Base-by-base conservation (phyloP, 2,888 invertebrate species). In the Cerceris ruficornis region DNA sequence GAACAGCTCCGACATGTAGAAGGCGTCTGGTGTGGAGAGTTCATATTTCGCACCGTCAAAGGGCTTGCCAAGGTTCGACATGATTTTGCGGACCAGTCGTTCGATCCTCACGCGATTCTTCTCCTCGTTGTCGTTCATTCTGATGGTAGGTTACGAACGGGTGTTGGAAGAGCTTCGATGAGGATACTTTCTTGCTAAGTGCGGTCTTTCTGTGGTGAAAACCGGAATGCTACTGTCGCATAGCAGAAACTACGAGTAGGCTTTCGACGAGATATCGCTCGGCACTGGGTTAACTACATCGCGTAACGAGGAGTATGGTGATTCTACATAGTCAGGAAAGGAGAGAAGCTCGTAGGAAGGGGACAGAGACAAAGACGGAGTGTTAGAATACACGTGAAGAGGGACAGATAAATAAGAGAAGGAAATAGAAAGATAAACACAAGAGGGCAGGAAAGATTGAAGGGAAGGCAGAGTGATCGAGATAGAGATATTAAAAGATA, bases 1-100 rank as follows among this genome's bases (percentile, higher is more conserved):
- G 43, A 75, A 82, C 5, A 87, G 76, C 17, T 43, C 55, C 4
- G 89, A 89, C 2, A 88, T 0, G 62, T 69, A 90, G 55, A 80
- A 76, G 39, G 82, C 62, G 11, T 86, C 80, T 4, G 86, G 85
- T 7, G 62, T 13, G 6, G 81, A 65, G 4, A 89, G 55, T 0
- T 77, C 69, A 73, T 75, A 87, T 11, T 67, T 64, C 0, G 73
- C 69, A 17, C 82, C 60, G 0, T 75, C 14, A n/a, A 42, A 52
- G 7, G 73, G 14, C n/a, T 70, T 71, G 5, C 72, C 78, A 0
- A 87, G 69, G 0, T 43, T 58, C 6, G 64, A 14, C 0, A 41
- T 13, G 14, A 89, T 60, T 57, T 77, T 75, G 0, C 55, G 65
- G 9, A 87, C 64, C 54, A 88, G 9, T 0, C n/a, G 7, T 0